phyloP scores from a whole-genome alignment of 2,888 invertebrate genomes.

The Idaea biselata region DNA sequence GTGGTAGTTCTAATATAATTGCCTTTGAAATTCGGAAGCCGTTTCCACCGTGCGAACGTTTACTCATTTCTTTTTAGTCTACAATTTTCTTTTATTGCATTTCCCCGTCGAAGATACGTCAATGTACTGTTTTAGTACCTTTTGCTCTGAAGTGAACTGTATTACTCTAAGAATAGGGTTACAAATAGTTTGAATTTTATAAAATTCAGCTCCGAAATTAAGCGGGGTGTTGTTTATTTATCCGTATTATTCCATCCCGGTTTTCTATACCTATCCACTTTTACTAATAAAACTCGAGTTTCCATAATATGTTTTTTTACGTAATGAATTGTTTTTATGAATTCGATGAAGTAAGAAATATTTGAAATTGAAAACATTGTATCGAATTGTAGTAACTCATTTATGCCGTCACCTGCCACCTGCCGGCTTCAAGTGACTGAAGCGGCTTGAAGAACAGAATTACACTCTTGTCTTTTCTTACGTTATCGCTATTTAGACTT shows the following conservation, averaged over 20 bases:
- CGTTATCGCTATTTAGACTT: too few species aligned
- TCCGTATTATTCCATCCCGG: slow-evolving; percentile 35
- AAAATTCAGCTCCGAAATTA: slow-evolving; percentile 31
- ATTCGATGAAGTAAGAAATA: neutral
- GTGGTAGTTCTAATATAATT: neutral
- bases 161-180: neutral
- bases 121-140: slow-evolving; percentile 2
- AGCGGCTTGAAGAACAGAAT: too few species aligned
- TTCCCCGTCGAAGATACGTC: slow-evolving; percentile 12
- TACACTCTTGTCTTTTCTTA: too few species aligned
- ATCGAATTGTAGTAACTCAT: too few species aligned
- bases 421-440: too few species aligned
- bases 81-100: slow-evolving; percentile 19
- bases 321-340: neutral
- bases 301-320: neutral
- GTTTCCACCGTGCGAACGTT: slow-evolving; percentile 2
- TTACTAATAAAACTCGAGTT: slow-evolving; percentile 7
- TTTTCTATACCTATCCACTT: slow-evolving; percentile 14
- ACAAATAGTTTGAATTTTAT: slow-evolving; percentile 5
- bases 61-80: slow-evolving; percentile 11
- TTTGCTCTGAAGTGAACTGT: slow-evolving; percentile 7
- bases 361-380: neutral
- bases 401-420: too few species aligned
- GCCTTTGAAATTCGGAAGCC: neutral
- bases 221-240: slow-evolving; percentile 46